Percentiles rank a stretch among this genome's conserved stretches.
These are phyloP conservation scores for Drymonia ruficornis DNA, from an alignment of 2,888 invertebrate genomes.

Conservation along the genomic window DNA sequence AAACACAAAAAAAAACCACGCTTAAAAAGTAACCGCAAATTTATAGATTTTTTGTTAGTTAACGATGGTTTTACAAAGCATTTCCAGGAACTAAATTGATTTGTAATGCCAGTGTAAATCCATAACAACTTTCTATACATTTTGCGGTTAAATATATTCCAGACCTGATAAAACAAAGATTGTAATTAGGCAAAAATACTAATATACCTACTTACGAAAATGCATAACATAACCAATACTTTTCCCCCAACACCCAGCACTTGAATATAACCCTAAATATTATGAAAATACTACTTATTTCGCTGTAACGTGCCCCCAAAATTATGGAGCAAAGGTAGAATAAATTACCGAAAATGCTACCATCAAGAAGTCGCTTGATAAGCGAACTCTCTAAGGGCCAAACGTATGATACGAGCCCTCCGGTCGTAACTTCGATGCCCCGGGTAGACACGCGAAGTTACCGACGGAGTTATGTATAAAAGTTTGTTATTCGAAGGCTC, in stretches of 20 bases:
- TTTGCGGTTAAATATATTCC: too few species aligned
- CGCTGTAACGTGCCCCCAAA: too few species aligned
- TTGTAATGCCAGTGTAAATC: too few species aligned
- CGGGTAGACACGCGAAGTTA: not conserved
- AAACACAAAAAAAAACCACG: too few species aligned
- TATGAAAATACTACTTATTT: too few species aligned
- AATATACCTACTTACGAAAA: not conserved
- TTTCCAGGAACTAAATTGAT: too few species aligned
- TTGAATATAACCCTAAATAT: not conserved
- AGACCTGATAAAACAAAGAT: too few species aligned
- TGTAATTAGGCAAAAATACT: not conserved
- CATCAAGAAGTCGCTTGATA: not conserved
- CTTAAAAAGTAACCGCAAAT: too few species aligned
- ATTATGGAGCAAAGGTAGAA: not conserved
- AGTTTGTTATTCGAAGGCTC: not conserved
- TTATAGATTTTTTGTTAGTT: too few species aligned
- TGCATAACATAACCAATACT: not conserved
- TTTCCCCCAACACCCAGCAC: too few species aligned
- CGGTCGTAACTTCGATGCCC: not conserved
- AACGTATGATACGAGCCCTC: not conserved
- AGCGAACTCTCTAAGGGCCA: not conserved
- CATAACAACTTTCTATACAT: too few species aligned
- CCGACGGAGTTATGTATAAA: not conserved
- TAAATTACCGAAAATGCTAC: not conserved
- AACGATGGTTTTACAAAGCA: too few species aligned